phyloP scores from a whole-genome alignment of 2,888 invertebrate genomes.

The Nebria salina region DNA sequence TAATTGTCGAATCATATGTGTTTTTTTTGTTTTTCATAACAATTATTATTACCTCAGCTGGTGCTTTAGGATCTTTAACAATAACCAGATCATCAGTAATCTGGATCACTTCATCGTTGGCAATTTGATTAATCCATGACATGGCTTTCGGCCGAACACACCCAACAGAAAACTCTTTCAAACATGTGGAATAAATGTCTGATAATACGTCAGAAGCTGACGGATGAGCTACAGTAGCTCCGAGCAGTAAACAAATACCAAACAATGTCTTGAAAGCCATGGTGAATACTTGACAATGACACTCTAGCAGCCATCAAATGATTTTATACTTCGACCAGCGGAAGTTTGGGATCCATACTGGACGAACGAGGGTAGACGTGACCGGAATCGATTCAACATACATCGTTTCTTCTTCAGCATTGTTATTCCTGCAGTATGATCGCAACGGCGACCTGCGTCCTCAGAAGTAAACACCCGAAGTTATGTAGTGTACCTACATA shows the following conservation, averaged over 20 bases:
- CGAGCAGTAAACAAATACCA: constrained; percentile 27
- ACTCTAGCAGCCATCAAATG: constrained; percentile 27
- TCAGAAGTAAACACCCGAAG: constrained; percentile 15
- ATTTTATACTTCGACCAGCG: constrained; percentile 35
- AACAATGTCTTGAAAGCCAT: constrained; percentile 42
- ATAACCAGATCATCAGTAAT: constrained; percentile 81
- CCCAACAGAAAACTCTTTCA: constrained; percentile 74
- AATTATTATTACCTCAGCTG: constrained; percentile 51
- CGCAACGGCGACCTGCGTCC: neutral
- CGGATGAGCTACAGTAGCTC: constrained; percentile 50
- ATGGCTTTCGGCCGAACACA: constrained; percentile 83
- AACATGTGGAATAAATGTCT: constrained; percentile 75
- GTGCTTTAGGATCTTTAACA: constrained; percentile 65
- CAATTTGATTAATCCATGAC: constrained; percentile 76
- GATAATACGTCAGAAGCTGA: constrained; percentile 72
- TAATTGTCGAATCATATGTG: neutral
- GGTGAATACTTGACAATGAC: constrained; percentile 34
- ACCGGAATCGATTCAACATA: constrained; percentile 36
- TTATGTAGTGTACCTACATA: constrained; percentile 18
- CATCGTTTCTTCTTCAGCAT: neutral
- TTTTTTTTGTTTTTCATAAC: neutral
- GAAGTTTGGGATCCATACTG: constrained; percentile 33
- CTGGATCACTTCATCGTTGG: constrained; percentile 74
- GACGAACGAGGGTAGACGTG: constrained; percentile 42
- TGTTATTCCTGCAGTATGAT: constrained; percentile 16